phyloP scores from a whole-genome alignment of 2,113 vertebrate species.

The Notothenia coriiceps region DNA sequence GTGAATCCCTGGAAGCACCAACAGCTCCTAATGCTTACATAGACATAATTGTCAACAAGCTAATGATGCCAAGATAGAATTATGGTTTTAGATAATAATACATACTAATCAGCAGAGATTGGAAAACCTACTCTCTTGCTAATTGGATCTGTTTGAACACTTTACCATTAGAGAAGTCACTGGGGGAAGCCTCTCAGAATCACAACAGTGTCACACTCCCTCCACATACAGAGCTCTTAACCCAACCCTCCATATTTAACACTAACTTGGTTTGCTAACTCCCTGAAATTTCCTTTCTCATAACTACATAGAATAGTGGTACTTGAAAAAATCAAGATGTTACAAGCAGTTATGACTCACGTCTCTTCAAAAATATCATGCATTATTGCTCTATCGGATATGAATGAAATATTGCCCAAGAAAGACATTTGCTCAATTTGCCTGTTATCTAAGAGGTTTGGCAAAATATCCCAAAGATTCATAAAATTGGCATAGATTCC shows the following conservation, averaged over 20 bases:
- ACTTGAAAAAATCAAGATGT: conserved; percentile 83
- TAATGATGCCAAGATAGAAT: conserved; percentile 41
- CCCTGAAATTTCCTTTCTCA: conserved; percentile 87
- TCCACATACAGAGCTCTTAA: conserved; percentile 55
- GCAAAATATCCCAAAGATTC: conserved; percentile 84
- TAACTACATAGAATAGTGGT: conserved; percentile 82
- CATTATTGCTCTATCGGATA: conserved; percentile 89
- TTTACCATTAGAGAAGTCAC: conserved; percentile 6
- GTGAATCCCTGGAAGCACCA: conserved; percentile 58
- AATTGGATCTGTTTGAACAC: conserved; percentile 25
- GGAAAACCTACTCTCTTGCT: conserved; percentile 10
- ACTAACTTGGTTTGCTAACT: conserved; percentile 84
- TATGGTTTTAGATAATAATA: conserved; percentile 39
- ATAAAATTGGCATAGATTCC: conserved; percentile 90
- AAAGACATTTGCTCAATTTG: conserved; percentile 76
- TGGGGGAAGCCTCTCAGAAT: conserved; percentile 39
- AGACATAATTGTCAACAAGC: conserved; percentile 47
- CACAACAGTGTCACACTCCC: conserved; percentile 37
- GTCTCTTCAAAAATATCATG: conserved; percentile 86
- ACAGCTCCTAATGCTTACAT: conserved; percentile 29
- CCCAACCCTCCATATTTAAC: conserved; percentile 75
- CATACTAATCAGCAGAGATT: conserved; percentile 40
- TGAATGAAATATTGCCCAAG: conserved; percentile 85
- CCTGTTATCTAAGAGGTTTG: conserved; percentile 81
- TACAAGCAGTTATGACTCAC: conserved; percentile 79